phyloP scores from a whole-genome alignment of 2,113 vertebrate species.

The Apeltes quadracus region DNA sequence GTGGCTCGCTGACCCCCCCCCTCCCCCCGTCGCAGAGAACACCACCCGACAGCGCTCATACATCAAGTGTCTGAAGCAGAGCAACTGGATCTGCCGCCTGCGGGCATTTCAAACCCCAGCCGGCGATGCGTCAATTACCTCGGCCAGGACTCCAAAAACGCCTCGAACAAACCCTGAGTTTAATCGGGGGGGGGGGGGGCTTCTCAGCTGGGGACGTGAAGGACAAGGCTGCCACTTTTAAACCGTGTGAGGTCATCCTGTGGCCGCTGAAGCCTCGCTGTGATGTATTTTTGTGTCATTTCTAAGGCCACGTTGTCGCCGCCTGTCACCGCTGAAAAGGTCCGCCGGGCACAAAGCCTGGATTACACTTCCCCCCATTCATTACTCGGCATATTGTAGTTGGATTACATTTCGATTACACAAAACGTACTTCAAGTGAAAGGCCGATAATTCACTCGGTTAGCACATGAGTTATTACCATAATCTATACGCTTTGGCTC shows the following conservation, averaged over 20 bases:
- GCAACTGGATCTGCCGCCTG: no score
- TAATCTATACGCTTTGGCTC: neutral
- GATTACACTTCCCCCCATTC: conserved; percentile 28
- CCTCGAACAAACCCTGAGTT: conserved; percentile 44
- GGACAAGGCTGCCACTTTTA: neutral
- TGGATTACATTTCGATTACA: conserved; percentile 39
- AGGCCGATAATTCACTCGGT: conserved; percentile 3
- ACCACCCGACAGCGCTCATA: neutral
- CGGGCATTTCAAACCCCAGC: conserved; percentile 65
- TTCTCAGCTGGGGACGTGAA: neutral
- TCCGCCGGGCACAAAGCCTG: conserved; percentile 31
- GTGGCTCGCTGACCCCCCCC: neutral
- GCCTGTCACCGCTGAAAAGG: conserved; percentile 25
- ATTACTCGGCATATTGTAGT: conserved; percentile 17
- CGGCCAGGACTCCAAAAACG: conserved; percentile 4
- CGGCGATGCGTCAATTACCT: conserved; percentile 60
- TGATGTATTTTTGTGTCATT: conserved; percentile 5
- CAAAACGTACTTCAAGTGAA: neutral
- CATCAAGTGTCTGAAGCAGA: conserved; percentile 4
- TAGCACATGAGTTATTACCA: neutral
- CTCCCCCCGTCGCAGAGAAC: neutral
- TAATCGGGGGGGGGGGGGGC: conserved; percentile 26
- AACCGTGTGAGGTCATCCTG: neutral
- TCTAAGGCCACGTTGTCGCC: conserved; percentile 20
- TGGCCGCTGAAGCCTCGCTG: neutral